A percentile compares a stretch with the other conserved stretches of the same genome.
These are phyloP conservation scores for Tinamus major DNA, from an alignment of 2,797 vertebrate species.

Conservation along the genomic window DNA sequence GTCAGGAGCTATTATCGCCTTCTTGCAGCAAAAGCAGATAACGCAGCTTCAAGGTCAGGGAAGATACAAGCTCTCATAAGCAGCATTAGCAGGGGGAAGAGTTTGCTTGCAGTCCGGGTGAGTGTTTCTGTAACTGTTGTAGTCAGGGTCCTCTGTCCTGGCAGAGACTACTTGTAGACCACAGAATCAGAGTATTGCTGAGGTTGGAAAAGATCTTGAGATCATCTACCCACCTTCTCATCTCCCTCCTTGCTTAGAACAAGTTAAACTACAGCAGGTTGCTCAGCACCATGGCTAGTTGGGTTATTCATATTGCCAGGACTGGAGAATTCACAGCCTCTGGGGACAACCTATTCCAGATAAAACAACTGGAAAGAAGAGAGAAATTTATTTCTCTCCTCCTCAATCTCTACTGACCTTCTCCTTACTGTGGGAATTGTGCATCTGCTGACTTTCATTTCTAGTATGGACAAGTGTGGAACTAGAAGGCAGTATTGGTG, in stretches of 20 bases:
- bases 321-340: neutral
- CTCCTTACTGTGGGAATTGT: neutral
- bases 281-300: neutral
- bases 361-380: neutral
- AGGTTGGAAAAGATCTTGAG: neutral
- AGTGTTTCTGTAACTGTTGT: neutral
- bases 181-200: neutral
- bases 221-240: too few species aligned
- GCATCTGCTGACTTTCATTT: neutral
- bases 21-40: constrained; percentile 51
- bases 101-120: neutral
- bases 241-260: neutral
- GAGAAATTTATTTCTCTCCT: neutral
- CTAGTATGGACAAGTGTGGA: accelerated
- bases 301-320: neutral
- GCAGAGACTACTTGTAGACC: neutral
- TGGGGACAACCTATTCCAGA: neutral
- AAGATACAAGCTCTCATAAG: neutral
- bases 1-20: constrained; percentile 60
- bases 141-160: neutral
- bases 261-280: neutral
- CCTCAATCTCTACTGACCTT: neutral
- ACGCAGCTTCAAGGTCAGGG: constrained; percentile 59
- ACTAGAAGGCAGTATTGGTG: neutral
- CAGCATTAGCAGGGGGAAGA: neutral